Conservation (phyloP, 2,888 invertebrate genomes). For the Bembecia ichneumoniformis region DNA sequence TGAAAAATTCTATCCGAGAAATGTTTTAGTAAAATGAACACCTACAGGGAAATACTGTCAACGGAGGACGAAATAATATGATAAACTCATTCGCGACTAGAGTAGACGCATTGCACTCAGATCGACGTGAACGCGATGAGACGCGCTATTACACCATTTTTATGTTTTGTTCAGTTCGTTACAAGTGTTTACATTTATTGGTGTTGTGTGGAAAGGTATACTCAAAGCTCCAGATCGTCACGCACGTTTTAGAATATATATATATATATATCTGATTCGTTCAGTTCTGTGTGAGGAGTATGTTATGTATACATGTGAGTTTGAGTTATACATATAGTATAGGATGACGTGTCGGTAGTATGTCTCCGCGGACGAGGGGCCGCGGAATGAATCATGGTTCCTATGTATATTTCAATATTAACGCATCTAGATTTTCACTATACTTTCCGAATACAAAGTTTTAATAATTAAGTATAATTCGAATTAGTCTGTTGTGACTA, state of each 20-base stretch:
- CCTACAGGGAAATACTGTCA: background rate
- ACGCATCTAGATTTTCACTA: slow-evolving; percentile 73
- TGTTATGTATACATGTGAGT: slow-evolving; percentile 26
- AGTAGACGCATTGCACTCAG: slow-evolving; percentile 23
- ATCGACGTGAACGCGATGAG: slow-evolving; percentile 54
- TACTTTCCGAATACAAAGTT: slow-evolving; percentile 72
- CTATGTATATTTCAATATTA: slow-evolving; percentile 75
- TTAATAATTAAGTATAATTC: slow-evolving; percentile 72
- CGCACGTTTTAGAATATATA: slow-evolving; percentile 29
- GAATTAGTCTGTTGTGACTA: slow-evolving; percentile 69
- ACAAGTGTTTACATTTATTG: slow-evolving; percentile 31
- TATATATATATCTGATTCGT: slow-evolving; percentile 15
- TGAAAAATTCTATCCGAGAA: slow-evolving; percentile 7
- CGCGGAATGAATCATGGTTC: slow-evolving; percentile 73
- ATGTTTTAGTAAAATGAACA: background rate
- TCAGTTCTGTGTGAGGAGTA: slow-evolving; percentile 14
- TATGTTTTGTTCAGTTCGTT: slow-evolving; percentile 58
- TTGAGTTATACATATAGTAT: slow-evolving; percentile 40
- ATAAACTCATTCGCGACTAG: background rate
- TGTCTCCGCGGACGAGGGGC: slow-evolving; percentile 61
- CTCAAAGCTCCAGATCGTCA: slow-evolving; percentile 35
- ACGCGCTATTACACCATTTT: slow-evolving; percentile 59
- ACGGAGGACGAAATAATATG: background rate
- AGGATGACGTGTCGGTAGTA: slow-evolving; percentile 61
- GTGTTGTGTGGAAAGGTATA: slow-evolving; percentile 3